Evolutionary conservation across 2,113 vertebrate species (phyloP).

Genomic region (Xenotilapia leptura): DNA sequence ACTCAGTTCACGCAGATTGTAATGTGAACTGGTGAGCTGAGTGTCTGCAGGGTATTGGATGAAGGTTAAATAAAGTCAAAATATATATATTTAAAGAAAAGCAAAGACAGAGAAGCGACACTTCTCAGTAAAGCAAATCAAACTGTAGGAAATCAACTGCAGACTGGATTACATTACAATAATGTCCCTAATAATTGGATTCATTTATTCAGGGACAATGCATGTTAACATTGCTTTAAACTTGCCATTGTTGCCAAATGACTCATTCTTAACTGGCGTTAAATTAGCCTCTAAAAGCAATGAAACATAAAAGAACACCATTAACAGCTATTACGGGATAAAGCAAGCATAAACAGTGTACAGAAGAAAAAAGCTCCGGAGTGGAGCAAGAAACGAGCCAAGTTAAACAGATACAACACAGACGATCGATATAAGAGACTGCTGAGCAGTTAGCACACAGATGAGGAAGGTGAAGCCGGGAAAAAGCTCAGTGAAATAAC

Average conservation of each 20-base stretch:
- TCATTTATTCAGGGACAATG: not conserved
- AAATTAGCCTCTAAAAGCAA: not conserved
- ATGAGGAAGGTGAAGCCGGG: not conserved
- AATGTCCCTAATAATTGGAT: not conserved
- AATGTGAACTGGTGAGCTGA: slow-evolving; percentile 12
- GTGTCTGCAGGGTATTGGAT: slow-evolving; percentile 7
- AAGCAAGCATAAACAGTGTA: not conserved
- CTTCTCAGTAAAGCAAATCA: not conserved
- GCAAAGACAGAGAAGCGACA: not conserved
- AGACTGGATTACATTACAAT: not conserved
- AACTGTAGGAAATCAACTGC: not conserved
- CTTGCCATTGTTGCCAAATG: not conserved
- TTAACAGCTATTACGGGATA: not conserved
- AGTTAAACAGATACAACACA: not conserved
- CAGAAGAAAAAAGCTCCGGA: not conserved
- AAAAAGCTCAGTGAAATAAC: not conserved
- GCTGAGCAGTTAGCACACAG: not conserved
- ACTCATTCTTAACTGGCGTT: not conserved
- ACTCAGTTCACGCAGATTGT: slow-evolving; percentile 17
- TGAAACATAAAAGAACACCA: not conserved
- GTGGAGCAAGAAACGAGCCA: not conserved
- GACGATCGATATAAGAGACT: not conserved
- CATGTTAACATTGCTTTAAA: not conserved
- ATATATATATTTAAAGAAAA: rapidly evolving
- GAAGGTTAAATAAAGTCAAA: slow-evolving; percentile 23